Evolutionary conservation across 2,888 invertebrate genomes (phyloP).

Genomic region (Clanis bilineata): DNA sequence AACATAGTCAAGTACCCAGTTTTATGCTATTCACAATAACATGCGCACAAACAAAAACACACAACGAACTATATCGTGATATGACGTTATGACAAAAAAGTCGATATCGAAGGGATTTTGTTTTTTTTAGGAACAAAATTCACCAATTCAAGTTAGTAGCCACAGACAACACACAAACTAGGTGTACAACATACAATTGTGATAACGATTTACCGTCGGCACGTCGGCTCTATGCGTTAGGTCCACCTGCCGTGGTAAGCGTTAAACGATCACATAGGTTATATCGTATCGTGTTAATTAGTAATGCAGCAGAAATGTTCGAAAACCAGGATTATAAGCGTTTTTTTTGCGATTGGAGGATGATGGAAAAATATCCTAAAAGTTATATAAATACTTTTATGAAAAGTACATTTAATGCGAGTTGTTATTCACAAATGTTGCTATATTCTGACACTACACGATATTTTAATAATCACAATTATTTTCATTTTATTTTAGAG

Average conservation of each 20-base stretch:
- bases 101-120: neutral
- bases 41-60: neutral
- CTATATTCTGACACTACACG: too few relatives aligned
- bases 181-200: slow-evolving; percentile 42
- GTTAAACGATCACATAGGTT: slow-evolving; percentile 65
- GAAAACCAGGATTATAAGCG: neutral
- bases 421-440: too few relatives aligned
- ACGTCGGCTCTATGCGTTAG: slow-evolving; percentile 77
- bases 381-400: too few relatives aligned
- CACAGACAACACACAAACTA: slow-evolving; percentile 49
- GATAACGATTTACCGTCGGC: slow-evolving; percentile 68
- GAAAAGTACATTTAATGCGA: too few relatives aligned
- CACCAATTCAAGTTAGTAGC: slow-evolving; percentile 13
- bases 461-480: too few relatives aligned
- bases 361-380: too few relatives aligned
- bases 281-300: slow-evolving; percentile 20
- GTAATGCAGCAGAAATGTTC: slow-evolving; percentile 12
- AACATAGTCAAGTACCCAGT: too few relatives aligned
- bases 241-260: slow-evolving; percentile 80
- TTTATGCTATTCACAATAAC: neutral
- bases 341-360: too few relatives aligned
- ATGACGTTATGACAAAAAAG: neutral
- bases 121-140: neutral
- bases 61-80: too few relatives aligned
- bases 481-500: too few relatives aligned